Evolutionary conservation across 2,888 invertebrate genomes (phyloP), one percentile per base, ranked within the genome.

Genomic region (Mactromeris polynyma): DNA sequence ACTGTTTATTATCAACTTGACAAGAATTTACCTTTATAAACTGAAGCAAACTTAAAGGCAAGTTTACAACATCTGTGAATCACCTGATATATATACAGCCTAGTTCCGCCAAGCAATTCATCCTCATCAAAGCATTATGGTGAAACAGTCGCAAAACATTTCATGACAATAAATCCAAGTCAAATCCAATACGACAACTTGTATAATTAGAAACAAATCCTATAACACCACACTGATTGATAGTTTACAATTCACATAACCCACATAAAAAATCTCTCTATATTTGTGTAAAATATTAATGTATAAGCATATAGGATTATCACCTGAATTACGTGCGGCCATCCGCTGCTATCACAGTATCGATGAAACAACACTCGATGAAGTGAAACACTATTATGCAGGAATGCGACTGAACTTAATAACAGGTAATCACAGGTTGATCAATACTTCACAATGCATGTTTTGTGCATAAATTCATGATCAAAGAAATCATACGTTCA

Each of bases 361-460:
- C n/a, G 58, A 64, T 64, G 58, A 26, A 26, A 26, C 58, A 64
- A 26, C 58, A 26, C 26, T 64, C 58, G 11, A 9, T 64, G 58
- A 64, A 26, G 58, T 64, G 58, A n/a, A 64, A n/a, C 58, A n/a
- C 2, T 46, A 46, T 64, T 64, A 64, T 26, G 26, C 26, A 26
- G 26, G 58, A 64, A 26, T 64, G 58, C 58, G 58, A 64, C 26
- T 26, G 58, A 64, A 64, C 26, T 26, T 64, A 64, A 64, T 64
- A 26, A n/a, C 14, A 21, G 21, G 26, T 64, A 64, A 64, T 64
- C 58, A 6, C 26, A 64, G 58, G 58, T 26, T n/a, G 26, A 64
- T 64, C 58, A 64, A 77, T 77, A 77, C 77, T 21, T 26, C 40
- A 77, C 17, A 40, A 77, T 77, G 40, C 77, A 77, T 21, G 40